phyloP scores from a whole-genome alignment of 2,888 invertebrate species.

The Listrodromus nycthemerus region DNA sequence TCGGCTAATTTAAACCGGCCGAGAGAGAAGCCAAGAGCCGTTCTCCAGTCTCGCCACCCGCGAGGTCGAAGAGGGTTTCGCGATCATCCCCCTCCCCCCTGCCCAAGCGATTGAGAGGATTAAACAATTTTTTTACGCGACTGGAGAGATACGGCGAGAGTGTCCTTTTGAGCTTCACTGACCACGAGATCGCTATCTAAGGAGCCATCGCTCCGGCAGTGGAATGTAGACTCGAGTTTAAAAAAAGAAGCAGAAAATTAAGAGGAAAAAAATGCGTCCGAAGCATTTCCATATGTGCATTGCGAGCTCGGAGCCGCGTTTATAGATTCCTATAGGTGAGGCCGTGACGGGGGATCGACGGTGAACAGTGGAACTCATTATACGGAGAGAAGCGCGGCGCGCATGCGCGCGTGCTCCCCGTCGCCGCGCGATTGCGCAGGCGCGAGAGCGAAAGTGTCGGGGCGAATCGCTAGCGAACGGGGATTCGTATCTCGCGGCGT shows the following conservation, averaged over 20 bases:
- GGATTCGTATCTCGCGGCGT: constrained; percentile 59
- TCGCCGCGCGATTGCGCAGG: constrained; percentile 22
- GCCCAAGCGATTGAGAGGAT: constrained; percentile 21
- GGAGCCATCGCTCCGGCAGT: not conserved
- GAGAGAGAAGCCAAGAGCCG: not conserved
- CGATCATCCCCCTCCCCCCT: not conserved
- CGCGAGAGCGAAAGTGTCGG: constrained; percentile 66
- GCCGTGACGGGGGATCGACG: constrained; percentile 20
- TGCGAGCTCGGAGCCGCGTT: not conserved
- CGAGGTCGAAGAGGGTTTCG: constrained; percentile 16
- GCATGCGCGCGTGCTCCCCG: constrained; percentile 23
- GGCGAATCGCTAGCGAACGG: constrained; percentile 66
- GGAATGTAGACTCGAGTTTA: not conserved
- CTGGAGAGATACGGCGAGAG: constrained; percentile 14
- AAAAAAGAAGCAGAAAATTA: not conserved
- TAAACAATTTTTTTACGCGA: constrained; percentile 27
- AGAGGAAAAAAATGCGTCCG: not conserved
- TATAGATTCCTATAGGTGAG: constrained; percentile 28
- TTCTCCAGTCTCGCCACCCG: constrained; percentile 37
- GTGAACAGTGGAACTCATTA: constrained; percentile 64
- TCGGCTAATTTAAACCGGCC: constrained; percentile 56
- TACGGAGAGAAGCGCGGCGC: constrained; percentile 8
- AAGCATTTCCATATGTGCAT: constrained; percentile 18
- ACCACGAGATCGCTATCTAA: constrained; percentile 10
- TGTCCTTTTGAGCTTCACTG: constrained; percentile 22